Evolutionary conservation across 2,113 vertebrate species (phyloP).

Genomic region (Antigone vipio): DNA sequence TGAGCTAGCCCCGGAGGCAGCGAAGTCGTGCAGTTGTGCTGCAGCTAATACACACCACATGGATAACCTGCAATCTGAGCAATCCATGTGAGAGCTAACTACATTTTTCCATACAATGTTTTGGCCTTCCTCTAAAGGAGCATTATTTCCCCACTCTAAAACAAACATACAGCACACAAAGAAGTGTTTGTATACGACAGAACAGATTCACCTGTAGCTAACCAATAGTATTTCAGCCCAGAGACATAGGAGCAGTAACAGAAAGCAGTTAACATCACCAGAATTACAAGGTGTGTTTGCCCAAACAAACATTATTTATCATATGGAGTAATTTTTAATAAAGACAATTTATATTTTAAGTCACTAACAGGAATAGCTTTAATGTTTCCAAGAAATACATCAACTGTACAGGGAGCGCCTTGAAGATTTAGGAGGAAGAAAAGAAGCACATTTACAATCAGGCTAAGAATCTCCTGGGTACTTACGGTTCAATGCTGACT

Average conservation of each 20-base stretch:
- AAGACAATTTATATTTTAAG: neutral
- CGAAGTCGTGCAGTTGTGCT: fast-evolving
- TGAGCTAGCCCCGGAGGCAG: neutral
- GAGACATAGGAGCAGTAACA: neutral
- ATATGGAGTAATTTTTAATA: neutral
- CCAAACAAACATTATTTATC: neutral
- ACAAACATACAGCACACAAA: neutral
- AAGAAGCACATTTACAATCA: neutral
- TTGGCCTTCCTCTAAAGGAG: neutral
- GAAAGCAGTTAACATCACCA: neutral
- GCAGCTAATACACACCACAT: neutral
- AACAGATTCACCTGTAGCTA: neutral
- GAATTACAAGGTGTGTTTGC: neutral
- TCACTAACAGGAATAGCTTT: neutral
- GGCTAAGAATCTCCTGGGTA: slow-evolving; percentile 15
- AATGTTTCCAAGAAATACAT: neutral
- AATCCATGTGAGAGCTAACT: neutral
- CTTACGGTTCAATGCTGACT: slow-evolving; percentile 98
- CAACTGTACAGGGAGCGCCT: neutral
- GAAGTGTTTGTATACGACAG: neutral
- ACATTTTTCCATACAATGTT: neutral
- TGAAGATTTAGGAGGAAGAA: neutral
- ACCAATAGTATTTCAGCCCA: neutral
- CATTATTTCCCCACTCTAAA: neutral
- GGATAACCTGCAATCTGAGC: neutral